Base-by-base conservation (phyloP, 2,113 vertebrate species). In the Anolis sagrei region DNA sequence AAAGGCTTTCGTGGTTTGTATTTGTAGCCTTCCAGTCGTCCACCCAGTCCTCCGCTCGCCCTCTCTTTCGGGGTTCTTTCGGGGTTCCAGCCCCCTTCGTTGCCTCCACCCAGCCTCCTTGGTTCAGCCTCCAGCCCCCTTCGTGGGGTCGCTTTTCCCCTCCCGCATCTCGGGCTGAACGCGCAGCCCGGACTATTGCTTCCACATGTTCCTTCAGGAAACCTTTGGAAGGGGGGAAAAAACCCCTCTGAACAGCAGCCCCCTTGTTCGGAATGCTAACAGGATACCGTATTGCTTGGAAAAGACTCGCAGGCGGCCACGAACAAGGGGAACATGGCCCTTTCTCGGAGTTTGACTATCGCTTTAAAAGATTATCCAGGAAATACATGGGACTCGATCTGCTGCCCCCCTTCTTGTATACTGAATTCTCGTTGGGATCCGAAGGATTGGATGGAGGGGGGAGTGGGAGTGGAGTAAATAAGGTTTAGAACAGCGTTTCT, bases 141-240 rank as follows among this genome's bases (percentile, higher is more conserved):
- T 44, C 39, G 93, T 84, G 0, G 62, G 21, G 25, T 25, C 76
- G 2, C 66, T 54, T 73, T 25, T 66, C 25, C 34, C 86, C 81
- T 5, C 90, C 81, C 91, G 93, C 93, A 88, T 93, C 96, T 93
- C 93, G 90, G 93, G 94, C 89, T 89, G 94, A 96, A 90, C 79
- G 93, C 93, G 61, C 86, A 92, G 91, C 93, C 66, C 84, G 88
- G 78, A 91, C 97, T 98, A 99, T 99, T 97, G 96, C 97, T 99
- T 99, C 98, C 98, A 99, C 97, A 98, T 99, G 98, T 98, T 96
- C 91, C 95, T 94, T 79, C 95, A 96, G 97, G 95, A 96, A 96
- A 97, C 87, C 95, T 92, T 94, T 86, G 95, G 90, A 95, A 95
- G 96, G 39, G 39, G 39, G 39, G 39, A 5, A 5, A 5, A 5